Base-by-base conservation (phyloP, 2,113 vertebrate species). In the Nasalis larvatus region DNA sequence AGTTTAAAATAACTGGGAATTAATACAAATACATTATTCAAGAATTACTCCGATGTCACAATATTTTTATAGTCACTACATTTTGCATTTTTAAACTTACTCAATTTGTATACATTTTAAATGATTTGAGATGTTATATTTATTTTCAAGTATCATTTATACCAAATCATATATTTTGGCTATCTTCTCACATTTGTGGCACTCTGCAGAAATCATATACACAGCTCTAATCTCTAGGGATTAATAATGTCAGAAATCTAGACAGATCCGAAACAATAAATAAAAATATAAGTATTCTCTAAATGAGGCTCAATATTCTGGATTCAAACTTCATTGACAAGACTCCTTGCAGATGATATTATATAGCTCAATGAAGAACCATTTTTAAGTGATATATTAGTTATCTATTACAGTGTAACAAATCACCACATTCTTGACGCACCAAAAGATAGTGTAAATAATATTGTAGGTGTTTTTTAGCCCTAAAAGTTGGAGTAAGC, bases 1-100 rank as follows among this genome's bases (percentile, higher is more conserved):
- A 96, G 90, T 45, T 12, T 68, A 71, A 25, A 86, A 83, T 8
- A 93, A 96, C 27, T 94, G 89, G 89, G 66, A 97, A 18, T n/a
- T 86, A 0, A 89, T 92, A 78, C 21, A 87, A 7, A 86, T 56
- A 17, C 18, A n/a, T 21, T 91, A 6, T 52, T 86, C 82, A 23
- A 54, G 45, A 89, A 54, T 93, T 8, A 27, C 32, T 80, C 25
- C 7, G 94, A 32, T 37, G 42, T 58, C 30, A 63, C 17, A 35
- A 27, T 66, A 40, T n/a, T 86, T 63, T 69, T 40, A 54, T 37
- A 5, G 4, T 74, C 4, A 47, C 25, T 37, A 30, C 13, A 94
- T 27, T 66, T 69, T 63, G 0, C 1, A 16, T n/a, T 42, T 73
- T 32, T 30, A 14, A 45, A 92, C 8, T 84, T 84, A 37, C 35